Evolutionary conservation across 2,888 invertebrate species (phyloP).

Genomic region (Osedax fenrisi): DNA sequence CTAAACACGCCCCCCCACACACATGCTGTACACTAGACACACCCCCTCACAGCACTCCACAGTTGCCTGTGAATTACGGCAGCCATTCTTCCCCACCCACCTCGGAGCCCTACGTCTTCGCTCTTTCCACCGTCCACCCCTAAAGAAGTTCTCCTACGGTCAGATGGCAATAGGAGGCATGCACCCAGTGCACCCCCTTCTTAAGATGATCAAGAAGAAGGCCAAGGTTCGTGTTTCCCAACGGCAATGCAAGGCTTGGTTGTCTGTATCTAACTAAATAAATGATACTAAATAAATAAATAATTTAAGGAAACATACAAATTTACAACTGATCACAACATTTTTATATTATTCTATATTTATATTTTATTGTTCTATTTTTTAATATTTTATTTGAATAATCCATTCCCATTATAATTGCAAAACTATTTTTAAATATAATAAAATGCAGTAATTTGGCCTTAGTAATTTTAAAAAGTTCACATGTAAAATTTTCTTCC

Average conservation of each 20-base stretch:
- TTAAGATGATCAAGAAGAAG: conserved; percentile 82
- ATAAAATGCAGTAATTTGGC: too few relatives aligned
- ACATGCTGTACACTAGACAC: background rate
- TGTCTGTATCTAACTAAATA: too few relatives aligned
- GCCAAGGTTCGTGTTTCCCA: conserved; percentile 52
- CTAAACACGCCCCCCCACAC: background rate
- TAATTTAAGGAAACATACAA: too few relatives aligned
- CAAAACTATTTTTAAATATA: too few relatives aligned
- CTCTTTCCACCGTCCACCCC: conserved; percentile 80
- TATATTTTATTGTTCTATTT: too few relatives aligned
- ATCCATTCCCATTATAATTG: too few relatives aligned
- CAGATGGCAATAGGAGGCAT: conserved; percentile 61
- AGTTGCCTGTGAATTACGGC: conserved; percentile 82
- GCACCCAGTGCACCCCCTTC: conserved; percentile 70
- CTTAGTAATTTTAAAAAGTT: too few relatives aligned
- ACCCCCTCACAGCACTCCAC: conserved; percentile 77
- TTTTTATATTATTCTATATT: background rate
- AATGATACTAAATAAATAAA: background rate
- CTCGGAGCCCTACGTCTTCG: conserved; percentile 72
- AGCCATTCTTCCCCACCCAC: conserved; percentile 87
- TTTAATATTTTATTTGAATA: too few relatives aligned
- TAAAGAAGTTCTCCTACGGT: conserved; percentile 75
- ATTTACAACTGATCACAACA: too few relatives aligned
- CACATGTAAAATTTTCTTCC: too few relatives aligned
- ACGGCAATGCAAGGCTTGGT: background rate